Conservation (phyloP, 1,140 invertebrate species). For the Calliopsis andreniformis region DNA sequence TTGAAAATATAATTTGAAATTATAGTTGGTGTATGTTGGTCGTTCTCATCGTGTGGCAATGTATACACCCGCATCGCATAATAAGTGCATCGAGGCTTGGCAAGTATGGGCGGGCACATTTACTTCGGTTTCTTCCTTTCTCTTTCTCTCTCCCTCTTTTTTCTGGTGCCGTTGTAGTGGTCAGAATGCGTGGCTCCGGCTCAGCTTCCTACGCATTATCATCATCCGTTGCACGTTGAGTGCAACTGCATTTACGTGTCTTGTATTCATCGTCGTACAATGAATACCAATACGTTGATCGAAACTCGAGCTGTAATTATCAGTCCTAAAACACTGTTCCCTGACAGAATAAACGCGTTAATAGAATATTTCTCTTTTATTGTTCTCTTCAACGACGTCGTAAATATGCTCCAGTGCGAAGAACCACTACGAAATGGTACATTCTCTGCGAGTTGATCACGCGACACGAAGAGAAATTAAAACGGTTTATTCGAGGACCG, state of each 20-base stretch:
- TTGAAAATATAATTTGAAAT: constrained; percentile 3
- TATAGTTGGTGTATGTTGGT: no score
- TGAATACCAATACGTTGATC: constrained; percentile 10
- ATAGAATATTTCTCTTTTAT: no score
- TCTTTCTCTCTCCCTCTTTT: background rate
- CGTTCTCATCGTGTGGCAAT: background rate
- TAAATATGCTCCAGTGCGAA: no score
- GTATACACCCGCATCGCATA: constrained; percentile 9
- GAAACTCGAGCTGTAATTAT: background rate
- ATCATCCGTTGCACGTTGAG: constrained; percentile 3
- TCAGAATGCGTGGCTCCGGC: constrained; percentile 53
- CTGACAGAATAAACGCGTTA: background rate
- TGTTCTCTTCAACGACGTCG: no score
- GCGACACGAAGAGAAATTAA: constrained; percentile 21
- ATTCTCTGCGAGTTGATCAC: background rate
- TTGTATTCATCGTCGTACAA: background rate
- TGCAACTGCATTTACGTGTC: constrained; percentile 11
- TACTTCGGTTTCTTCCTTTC: background rate
- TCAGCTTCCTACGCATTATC: constrained; percentile 44
- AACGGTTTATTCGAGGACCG: constrained; percentile 17
- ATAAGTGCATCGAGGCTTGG: constrained; percentile 22
- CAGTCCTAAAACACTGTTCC: background rate
- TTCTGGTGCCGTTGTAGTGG: constrained; percentile 22
- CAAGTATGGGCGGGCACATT: constrained; percentile 10
- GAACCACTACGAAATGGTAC: no score